These are phyloP conservation scores for Brachionus asplanchnoidis DNA, from an alignment of 1,140 invertebrate genomes.

Conservation along the genomic window DNA sequence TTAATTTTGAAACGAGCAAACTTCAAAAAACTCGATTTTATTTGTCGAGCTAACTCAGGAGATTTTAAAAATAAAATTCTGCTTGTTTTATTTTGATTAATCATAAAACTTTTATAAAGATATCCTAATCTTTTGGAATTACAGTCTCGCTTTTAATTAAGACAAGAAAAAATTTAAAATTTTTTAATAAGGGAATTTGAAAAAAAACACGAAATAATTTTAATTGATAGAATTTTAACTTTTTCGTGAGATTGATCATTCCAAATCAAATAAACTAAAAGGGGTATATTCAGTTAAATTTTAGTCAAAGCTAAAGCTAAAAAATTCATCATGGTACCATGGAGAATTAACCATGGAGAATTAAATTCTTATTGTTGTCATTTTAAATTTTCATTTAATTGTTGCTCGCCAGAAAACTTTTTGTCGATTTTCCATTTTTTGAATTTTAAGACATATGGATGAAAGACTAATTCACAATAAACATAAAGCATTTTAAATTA, in stretches of 20 bases:
- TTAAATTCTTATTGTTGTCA: slow-evolving; percentile 3
- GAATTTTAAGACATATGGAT: slow-evolving; percentile 23
- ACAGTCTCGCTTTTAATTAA: slow-evolving; percentile 23
- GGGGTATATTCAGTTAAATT: background rate
- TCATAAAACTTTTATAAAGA: slow-evolving; percentile 23
- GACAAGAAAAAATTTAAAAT: slow-evolving; percentile 21
- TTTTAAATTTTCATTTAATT: slow-evolving; percentile 35
- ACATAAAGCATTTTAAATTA: slow-evolving; percentile 27
- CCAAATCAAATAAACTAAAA: background rate
- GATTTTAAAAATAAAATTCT: background rate
- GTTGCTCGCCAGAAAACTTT: background rate
- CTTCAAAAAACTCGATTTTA: background rate
- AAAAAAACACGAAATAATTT: slow-evolving; percentile 12
- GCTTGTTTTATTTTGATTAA: slow-evolving; percentile 21
- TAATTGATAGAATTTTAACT: slow-evolving; percentile 35
- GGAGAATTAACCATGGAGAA: slow-evolving; percentile 15
- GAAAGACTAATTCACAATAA: slow-evolving; percentile 10
- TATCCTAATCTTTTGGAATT: slow-evolving; percentile 33
- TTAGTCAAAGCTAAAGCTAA: background rate
- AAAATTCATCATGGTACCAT: slow-evolving; percentile 11
- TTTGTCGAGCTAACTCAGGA: background rate
- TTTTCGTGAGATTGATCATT: slow-evolving; percentile 35
- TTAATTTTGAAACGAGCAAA: background rate
- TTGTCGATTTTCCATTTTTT: background rate
- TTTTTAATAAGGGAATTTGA: slow-evolving; percentile 3